Evolutionary conservation across 2,113 vertebrate species (phyloP), one percentile per base, ranked within the genome.

Genomic region (Xenopus laevis): DNA sequence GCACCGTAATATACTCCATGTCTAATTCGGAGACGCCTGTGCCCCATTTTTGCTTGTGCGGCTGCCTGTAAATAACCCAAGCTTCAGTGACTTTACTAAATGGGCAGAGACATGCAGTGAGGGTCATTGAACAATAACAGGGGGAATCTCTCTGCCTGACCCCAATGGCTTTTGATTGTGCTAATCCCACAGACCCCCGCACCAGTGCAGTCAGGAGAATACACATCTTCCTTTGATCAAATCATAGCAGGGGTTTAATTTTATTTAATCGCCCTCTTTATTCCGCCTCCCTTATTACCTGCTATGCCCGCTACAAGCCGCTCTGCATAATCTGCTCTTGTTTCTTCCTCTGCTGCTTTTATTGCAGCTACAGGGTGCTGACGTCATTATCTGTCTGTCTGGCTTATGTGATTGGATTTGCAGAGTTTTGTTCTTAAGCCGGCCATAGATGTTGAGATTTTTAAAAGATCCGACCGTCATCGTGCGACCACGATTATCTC

Each of bases 161-260:
- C 47, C 58, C 9, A 20, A 60, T 21, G 9, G 59, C 44, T 63
- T 66, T 73, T 73, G 66, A 66, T 73, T 66, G 63, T 73, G 63
- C 71, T 73, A 73, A 73, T 65, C 33, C 55, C 53, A 55, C 44
- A 60, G 11, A 60, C 18, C 18, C 20, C 53, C 53, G 17, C 13
- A 55, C 53, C 53, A 55, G 53, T n/a, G 53, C 7, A n/a, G 53
- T 55, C 53, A n/a, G 53, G 7, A n/a, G 17, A 55, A 55, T 55
- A n/a, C 6, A 55, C 53, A 55, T n/a, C 15, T 55, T 55, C 53
- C 16, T n/a, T n/a, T 55, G 53, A 55, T 55, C 53, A n/a, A 55
- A 55, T 50, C 47, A 50, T 50, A 13, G 47, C 47, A 50, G 15
- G 47, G 15, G 15, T 7, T 55, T 55, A 55, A 55, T n/a, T 55